Evolutionary conservation across 1,140 invertebrate species (phyloP).

Genomic region (Maconellicoccus hirsutus): DNA sequence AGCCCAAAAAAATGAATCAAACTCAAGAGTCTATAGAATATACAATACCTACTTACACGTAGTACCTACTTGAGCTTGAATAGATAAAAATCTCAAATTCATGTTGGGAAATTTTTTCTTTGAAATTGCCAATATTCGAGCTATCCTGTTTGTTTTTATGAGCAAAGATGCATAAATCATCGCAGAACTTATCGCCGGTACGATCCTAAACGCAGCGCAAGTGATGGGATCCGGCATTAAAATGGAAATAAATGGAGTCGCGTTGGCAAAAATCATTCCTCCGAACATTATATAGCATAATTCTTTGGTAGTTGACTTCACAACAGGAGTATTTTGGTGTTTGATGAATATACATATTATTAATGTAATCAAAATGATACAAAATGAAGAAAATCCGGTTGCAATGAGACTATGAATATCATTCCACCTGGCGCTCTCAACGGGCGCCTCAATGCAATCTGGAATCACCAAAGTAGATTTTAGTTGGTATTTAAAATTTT

Average conservation of each 20-base stretch:
- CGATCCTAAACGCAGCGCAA: background rate
- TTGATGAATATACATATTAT: slow-evolving; percentile 47
- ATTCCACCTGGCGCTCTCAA: background rate
- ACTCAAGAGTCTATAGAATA: background rate
- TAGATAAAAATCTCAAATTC: slow-evolving; percentile 45
- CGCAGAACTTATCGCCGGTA: slow-evolving; percentile 49
- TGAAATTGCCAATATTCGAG: slow-evolving; percentile 56
- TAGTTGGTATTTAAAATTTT: no score
- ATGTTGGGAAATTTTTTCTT: background rate
- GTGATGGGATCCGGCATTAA: background rate
- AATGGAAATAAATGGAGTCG: slow-evolving; percentile 40
- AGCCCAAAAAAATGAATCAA: background rate
- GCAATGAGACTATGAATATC: slow-evolving; percentile 32
- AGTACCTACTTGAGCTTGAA: slow-evolving; percentile 36
- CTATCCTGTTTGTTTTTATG: slow-evolving; percentile 85
- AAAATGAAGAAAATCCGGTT: background rate
- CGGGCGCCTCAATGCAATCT: background rate
- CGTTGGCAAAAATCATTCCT: slow-evolving; percentile 43
- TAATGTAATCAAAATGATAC: slow-evolving; percentile 39
- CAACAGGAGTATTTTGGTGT: slow-evolving; percentile 55
- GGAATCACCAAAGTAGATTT: background rate
- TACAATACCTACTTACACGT: background rate
- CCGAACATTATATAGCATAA: slow-evolving; percentile 56
- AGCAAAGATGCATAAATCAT: slow-evolving; percentile 81
- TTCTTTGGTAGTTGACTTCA: slow-evolving; percentile 54